Evolutionary conservation across 2,113 vertebrate species (phyloP), one percentile per base, ranked within the genome.

Genomic region (Rafetus swinhoei): DNA sequence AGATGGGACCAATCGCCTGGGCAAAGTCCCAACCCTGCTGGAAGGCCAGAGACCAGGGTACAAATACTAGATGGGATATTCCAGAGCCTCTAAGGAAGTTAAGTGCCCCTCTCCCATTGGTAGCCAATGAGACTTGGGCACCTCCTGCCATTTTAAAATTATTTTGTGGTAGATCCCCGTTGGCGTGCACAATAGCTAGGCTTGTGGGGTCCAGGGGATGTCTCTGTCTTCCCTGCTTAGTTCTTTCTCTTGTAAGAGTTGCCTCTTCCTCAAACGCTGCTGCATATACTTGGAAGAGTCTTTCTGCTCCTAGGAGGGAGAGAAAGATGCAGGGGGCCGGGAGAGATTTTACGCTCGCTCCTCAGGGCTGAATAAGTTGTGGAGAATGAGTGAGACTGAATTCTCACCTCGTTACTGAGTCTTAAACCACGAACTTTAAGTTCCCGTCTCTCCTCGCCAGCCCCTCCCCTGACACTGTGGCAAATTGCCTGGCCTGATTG

Each of bases 401-500:
- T 35, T 72, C 25, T 81, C 1, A 0, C 24, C 54, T 16, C 39
- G 85, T 29, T 69, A 80, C 45, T 89, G 62, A 72, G 69, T 11
- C 91, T 95, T 90, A 84, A 96, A 88, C 84, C 94, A 82, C 60
- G 94, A 77, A 56, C 54, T 92, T 91, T 54, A 81, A 81, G 76
- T 86, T 56, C 87, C 0, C 2, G 95, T 84, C 84, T 53, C 69
- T 79, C 24, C 15, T 6, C 6, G 29, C 77, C 72, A 45, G 6
- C 80, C 88, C 86, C 85, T 74, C 88, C 93, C 82, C 90, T 94
- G 80, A 79, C 90, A 1, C 72, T 92, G 92, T 94, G 90, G 93
- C 95, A 95, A 96, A 94, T 90, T 92, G 86, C 93, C 90, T 89
- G 65, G 80, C 62, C 80, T 92, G 94, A 91, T 84, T 77, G 90